phyloP scores from a whole-genome alignment of 92 coral and sea anemone species.

The Actinernus sp. region DNA sequence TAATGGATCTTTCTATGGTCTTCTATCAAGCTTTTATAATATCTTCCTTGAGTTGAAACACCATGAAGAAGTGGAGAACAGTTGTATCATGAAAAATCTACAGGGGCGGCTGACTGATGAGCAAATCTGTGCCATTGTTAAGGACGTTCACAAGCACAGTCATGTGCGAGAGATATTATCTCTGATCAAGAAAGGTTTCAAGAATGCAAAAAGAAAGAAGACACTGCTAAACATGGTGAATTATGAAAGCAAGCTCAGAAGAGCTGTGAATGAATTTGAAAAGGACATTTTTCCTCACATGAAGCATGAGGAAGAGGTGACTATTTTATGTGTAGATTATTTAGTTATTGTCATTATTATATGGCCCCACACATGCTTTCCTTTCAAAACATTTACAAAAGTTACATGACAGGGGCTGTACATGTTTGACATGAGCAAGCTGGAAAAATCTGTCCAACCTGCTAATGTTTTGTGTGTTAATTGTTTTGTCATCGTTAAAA shows the following conservation, averaged over 20 bases:
- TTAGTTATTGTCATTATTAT: not conserved
- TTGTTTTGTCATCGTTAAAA: too few species aligned
- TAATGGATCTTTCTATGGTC: conserved; percentile 73
- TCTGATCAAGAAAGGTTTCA: conserved; percentile 80
- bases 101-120: conserved; percentile 85
- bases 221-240: conserved; percentile 68
- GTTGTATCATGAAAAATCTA: conserved; percentile 80
- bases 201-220: conserved; percentile 70
- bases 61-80: conserved; percentile 97
- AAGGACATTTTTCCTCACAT: conserved; percentile 95
- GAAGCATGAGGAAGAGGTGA: conserved; percentile 97
- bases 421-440: too few species aligned
- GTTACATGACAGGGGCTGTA: not conserved
- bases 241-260: conserved; percentile 77
- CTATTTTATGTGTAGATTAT: too few species aligned
- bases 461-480: not conserved
- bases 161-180: conserved; percentile 88
- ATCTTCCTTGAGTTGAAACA: conserved; percentile 95
- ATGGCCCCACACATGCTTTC: too few species aligned
- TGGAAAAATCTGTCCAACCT: not conserved
- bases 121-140: conserved; percentile 76
- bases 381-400: not conserved
- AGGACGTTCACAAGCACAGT: conserved; percentile 87
- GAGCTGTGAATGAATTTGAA: conserved; percentile 88
- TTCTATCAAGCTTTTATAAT: conserved; percentile 70